Evolutionary conservation across 2,888 invertebrate species (phyloP), one percentile per base, ranked within the genome.

Genomic region (Drosophila leonis): DNA sequence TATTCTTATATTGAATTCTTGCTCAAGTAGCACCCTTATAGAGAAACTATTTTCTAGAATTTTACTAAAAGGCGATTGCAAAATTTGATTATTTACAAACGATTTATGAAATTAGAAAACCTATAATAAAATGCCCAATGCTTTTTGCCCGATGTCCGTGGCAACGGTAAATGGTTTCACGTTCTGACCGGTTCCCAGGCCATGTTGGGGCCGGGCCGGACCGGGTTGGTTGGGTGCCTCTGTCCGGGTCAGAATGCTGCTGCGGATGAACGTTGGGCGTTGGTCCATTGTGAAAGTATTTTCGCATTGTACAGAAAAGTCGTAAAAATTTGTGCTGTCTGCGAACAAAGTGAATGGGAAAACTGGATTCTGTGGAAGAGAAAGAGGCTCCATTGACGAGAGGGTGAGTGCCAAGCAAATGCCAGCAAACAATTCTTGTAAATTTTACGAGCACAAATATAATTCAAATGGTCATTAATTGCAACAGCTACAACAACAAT

Each of bases 371-470:
- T 62, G 65, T 61, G 57, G 42, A 73, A 52, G 48, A 54, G 57
- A 39, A 73, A 52, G 48, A 54, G 49, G 46, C 52, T 55, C 60
- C 39, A 29, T 9, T 54, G 39, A 4, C 18, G 31, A 33, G 37
- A 51, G 63, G 44, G 44, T 39, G 66, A 46, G 57, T 46, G 63
- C 49, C 24, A 31, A 37, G 33, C 63, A 65, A 78, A 75, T 78
- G 74, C 64, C 57, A 75, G 78, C 82, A 78, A 82, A 84, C 78
- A 87, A 87, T 89, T 91, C 89, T 88, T 91, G 90, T 91, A 90
- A 91, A 91, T 87, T 91, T 91, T 91, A 91, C 85, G 90, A 91
- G 85, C 88, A 82, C 88, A 91, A 91, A 91, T 91, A 91, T 91
- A 91, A 91, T 91, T 91, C 90, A 91, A 91, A 91, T 90, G 85